Percentiles rank a stretch among this genome's conserved stretches.
Conservation (phyloP, 2,797 vertebrate species). For the Crypturellus tataupa region DNA sequence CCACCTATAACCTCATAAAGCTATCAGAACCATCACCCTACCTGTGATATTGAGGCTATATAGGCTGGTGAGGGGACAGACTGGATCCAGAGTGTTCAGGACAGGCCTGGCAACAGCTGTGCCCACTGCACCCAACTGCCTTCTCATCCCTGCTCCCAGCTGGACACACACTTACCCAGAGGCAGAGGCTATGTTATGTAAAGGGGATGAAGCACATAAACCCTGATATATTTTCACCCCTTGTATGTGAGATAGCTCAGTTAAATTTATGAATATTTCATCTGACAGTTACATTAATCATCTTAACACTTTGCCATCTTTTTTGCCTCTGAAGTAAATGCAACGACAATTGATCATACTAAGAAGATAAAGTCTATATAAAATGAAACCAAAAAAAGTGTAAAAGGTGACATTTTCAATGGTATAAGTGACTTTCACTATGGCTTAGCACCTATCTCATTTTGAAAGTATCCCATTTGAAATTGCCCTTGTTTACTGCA, state of each 20-base stretch:
- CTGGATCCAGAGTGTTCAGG: not conserved
- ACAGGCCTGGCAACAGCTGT: not conserved
- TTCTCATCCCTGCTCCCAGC: not conserved
- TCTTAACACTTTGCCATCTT: not conserved
- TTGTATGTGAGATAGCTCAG: slow-evolving; percentile 1
- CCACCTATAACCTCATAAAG: too few relatives aligned
- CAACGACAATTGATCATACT: not conserved
- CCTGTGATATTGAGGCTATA: not conserved
- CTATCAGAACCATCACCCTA: not conserved
- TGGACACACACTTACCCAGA: not conserved
- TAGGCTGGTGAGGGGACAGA: not conserved
- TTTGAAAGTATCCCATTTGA: slow-evolving; percentile 12
- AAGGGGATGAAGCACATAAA: not conserved
- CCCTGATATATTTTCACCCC: not conserved
- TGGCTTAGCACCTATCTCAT: not conserved
- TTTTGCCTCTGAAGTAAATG: not conserved
- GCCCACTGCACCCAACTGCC: fast-evolving
- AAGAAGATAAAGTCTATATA: not conserved
- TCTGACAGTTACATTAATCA: slow-evolving; percentile 1
- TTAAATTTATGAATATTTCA: slow-evolving; percentile 20
- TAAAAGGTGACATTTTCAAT: not conserved
- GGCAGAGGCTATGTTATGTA: not conserved
- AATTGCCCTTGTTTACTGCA: not conserved
- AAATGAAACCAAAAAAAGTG: not conserved
- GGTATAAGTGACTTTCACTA: not conserved